These are phyloP conservation scores for Mormyrus lacerda DNA, from an alignment of 2,113 vertebrate genomes.

Conservation along the genomic window DNA sequence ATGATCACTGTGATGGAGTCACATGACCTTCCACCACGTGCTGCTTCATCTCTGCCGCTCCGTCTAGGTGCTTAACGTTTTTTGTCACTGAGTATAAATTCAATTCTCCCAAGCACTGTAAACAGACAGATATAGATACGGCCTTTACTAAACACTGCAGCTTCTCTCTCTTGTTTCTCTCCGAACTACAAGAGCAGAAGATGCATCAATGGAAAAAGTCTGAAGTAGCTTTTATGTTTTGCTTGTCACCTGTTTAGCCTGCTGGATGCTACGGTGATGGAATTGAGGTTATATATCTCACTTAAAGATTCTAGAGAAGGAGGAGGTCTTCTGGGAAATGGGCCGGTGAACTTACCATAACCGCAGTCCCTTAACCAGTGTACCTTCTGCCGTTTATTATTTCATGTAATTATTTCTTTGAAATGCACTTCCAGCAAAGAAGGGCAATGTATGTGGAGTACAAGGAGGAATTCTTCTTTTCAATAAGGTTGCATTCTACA, in stretches of 20 bases:
- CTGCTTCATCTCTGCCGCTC: too few relatives aligned
- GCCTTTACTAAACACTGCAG: neutral
- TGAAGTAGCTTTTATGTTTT: neutral
- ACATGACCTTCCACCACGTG: too few relatives aligned
- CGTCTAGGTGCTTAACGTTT: too few relatives aligned
- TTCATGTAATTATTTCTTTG: neutral
- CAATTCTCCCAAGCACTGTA: neutral
- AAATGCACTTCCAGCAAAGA: neutral
- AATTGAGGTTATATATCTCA: neutral
- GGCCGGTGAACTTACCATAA: neutral
- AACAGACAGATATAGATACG: neutral
- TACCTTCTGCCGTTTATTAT: neutral
- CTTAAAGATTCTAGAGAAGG: neutral
- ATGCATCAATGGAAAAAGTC: neutral
- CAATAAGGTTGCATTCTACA: neutral
- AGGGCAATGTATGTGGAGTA: neutral
- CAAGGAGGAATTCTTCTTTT: neutral
- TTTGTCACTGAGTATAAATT: neutral
- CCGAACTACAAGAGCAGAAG: neutral
- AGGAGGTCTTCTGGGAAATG: neutral
- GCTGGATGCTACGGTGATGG: neutral
- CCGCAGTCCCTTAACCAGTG: neutral
- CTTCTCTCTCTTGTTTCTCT: neutral
- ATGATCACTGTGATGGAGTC: too few relatives aligned
- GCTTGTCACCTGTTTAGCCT: neutral